phyloP scores from a whole-genome alignment of 2,888 invertebrate genomes.

The Zaprionus obscuricornis region DNA sequence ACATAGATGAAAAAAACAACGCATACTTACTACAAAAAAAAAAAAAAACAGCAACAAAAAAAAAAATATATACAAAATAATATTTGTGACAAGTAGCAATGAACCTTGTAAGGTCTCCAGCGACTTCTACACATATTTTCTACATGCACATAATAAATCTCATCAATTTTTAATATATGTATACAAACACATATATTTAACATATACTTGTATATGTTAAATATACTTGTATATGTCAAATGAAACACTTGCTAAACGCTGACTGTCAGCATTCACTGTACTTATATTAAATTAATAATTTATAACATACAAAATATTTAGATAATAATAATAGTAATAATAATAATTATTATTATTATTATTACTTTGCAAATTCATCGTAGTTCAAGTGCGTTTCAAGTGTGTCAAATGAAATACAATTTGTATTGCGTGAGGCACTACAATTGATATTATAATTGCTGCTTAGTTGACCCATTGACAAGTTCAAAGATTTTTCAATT shows the following conservation, averaged over 20 bases:
- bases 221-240: neutral
- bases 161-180: slow-evolving; percentile 61
- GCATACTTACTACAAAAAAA: slow-evolving; percentile 6
- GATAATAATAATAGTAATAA: no score
- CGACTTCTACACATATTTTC: slow-evolving; percentile 6
- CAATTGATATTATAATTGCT: slow-evolving; percentile 9
- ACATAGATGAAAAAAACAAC: slow-evolving; percentile 45
- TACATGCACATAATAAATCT: slow-evolving; percentile 46
- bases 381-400: slow-evolving; percentile 42
- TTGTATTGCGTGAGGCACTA: no score
- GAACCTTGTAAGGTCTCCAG: slow-evolving; percentile 70
- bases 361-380: neutral
- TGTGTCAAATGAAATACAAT: slow-evolving; percentile 41
- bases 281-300: no score
- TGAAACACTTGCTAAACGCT: slow-evolving; percentile 25
- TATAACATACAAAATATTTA: no score
- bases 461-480: slow-evolving; percentile 24
- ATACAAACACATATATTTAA: slow-evolving; percentile 7
- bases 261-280: slow-evolving; percentile 11
- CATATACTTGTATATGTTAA: no score
- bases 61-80: no score
- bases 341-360: neutral
- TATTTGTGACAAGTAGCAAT: slow-evolving; percentile 73
- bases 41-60: slow-evolving; percentile 5
- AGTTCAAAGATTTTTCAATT: slow-evolving; percentile 17